A percentile compares a stretch with the other conserved stretches of the same genome.
phyloP scores from a whole-genome alignment of 2,888 invertebrate species.

The Nomada hirtipes region DNA sequence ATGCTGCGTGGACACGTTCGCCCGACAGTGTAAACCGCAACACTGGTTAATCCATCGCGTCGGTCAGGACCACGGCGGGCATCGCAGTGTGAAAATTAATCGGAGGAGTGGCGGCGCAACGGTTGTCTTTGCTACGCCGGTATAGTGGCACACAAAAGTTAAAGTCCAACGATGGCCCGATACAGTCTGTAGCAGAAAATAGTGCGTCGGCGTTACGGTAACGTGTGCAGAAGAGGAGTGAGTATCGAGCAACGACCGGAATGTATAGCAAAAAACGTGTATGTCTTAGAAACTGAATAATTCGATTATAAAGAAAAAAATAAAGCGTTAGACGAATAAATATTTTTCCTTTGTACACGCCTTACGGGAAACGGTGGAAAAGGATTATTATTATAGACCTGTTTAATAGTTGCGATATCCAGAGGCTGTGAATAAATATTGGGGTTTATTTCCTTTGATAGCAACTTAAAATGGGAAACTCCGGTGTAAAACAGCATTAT shows the following conservation, averaged over 20 bases:
- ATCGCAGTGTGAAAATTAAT: constrained; percentile 39
- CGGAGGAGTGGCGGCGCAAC: constrained; percentile 36
- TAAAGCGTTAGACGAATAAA: constrained; percentile 15
- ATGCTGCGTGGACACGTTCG: not conserved
- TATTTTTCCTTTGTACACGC: not conserved
- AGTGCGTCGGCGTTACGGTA: constrained; percentile 5
- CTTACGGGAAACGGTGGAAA: not conserved
- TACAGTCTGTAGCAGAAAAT: constrained; percentile 53
- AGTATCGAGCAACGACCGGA: constrained; percentile 9
- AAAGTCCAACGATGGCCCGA: not conserved
- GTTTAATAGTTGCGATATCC: not conserved
- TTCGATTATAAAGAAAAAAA: not conserved
- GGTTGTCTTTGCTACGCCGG: constrained; percentile 32
- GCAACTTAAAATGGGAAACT: constrained; percentile 91
- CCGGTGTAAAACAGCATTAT: constrained; percentile 94
- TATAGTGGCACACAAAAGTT: constrained; percentile 54
- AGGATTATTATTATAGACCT: not conserved
- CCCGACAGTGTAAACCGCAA: not conserved
- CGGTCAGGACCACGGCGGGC: not conserved
- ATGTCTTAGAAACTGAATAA: not conserved
- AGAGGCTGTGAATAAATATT: not conserved
- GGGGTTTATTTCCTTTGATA: constrained; percentile 2
- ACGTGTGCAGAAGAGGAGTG: not conserved
- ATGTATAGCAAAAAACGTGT: not conserved
- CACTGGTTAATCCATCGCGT: not conserved